Base-by-base conservation (phyloP, 2,888 invertebrate species). In the Amiota communis region DNA sequence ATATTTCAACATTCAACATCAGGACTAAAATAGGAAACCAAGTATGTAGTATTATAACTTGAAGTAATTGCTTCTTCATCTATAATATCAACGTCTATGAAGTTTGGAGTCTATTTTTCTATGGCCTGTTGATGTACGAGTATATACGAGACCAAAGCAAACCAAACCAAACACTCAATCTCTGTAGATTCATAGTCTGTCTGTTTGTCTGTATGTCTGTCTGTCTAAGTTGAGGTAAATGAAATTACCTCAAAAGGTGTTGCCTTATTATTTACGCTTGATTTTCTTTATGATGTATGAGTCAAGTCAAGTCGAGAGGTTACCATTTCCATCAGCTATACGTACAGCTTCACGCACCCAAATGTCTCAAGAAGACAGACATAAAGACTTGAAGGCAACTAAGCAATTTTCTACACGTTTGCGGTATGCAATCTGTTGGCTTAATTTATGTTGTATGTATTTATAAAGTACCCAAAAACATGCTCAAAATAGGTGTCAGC, bases 241-340 rank as follows among this genome's bases (percentile, higher is more conserved):
- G 48, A 65, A 65, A 64, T 64, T 64, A 23, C 64, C 48, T 49
- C 65, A 65, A 74, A 73, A 67, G 77, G 76, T 80, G 74, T 78
- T 57, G 61, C 68, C 61, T 56, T 57, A 76, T 79, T 77, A 75
- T 70, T 76, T 74, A 72, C 77, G 61, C 77, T 75, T 78, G 77
- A 83, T 80, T 77, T 79, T 79, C 75, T 73, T 77, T 74, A 73
- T 75, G 74, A 75, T 79, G 76, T 75, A 75, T 72, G 17, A 20
- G 36, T 63, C 23, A 12, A 23, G 61, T 11, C n/a, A n/a, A 12
- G 46, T 36, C 6, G 36, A 36, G 46, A 11, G 23, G 2, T 1
- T 61, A 13, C 23, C 20, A 56, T 56, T 56, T 56, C 17, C 56
- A 1, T 10, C 15, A 11, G 56, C 9, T 17, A 10, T 20, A 63